phyloP scores from a whole-genome alignment of 2,797 vertebrate species.

The Hoplostethus mediterraneus region DNA sequence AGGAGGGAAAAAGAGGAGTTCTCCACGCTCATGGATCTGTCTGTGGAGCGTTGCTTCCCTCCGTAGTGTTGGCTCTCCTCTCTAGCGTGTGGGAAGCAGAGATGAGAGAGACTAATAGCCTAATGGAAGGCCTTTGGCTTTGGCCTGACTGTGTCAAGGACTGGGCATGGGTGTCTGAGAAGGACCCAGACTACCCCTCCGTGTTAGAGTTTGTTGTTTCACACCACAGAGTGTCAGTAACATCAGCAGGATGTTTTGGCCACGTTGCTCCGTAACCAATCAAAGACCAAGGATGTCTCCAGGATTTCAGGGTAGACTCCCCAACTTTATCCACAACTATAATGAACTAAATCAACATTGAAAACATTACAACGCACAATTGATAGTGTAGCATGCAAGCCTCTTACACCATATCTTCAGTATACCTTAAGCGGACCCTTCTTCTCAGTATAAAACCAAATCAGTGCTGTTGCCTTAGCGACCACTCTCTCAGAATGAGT shows the following conservation, averaged over 20 bases:
- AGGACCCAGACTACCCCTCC: slow-evolving; percentile 24
- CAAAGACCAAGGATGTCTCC: slow-evolving; percentile 64
- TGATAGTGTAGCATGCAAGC: slow-evolving; percentile 63
- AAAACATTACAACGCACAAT: slow-evolving; percentile 47
- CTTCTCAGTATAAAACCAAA: slow-evolving; percentile 69
- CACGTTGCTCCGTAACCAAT: slow-evolving; percentile 57
- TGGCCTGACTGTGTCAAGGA: slow-evolving; percentile 11
- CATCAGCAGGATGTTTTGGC: slow-evolving; percentile 61
- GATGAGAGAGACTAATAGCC: slow-evolving; percentile 20
- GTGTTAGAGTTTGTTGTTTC: slow-evolving; percentile 47
- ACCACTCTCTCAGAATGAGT: slow-evolving; percentile 54
- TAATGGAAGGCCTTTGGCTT: slow-evolving; percentile 22
- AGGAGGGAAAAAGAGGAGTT: background rate
- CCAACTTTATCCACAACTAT: slow-evolving; percentile 26
- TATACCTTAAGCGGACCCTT: slow-evolving; percentile 54
- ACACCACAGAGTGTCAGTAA: slow-evolving; percentile 32
- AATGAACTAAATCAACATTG: slow-evolving; percentile 40
- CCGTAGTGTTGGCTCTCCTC: background rate
- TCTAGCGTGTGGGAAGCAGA: background rate
- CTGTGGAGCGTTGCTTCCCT: slow-evolving; percentile 8
- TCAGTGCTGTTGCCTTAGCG: slow-evolving; percentile 76
- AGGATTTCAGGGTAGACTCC: slow-evolving; percentile 46
- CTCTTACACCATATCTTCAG: slow-evolving; percentile 37
- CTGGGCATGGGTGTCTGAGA: slow-evolving; percentile 13
- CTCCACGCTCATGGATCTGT: slow-evolving; percentile 42